Base-by-base conservation (phyloP, 1,140 invertebrate genomes). In the Euborellia annulipes region DNA sequence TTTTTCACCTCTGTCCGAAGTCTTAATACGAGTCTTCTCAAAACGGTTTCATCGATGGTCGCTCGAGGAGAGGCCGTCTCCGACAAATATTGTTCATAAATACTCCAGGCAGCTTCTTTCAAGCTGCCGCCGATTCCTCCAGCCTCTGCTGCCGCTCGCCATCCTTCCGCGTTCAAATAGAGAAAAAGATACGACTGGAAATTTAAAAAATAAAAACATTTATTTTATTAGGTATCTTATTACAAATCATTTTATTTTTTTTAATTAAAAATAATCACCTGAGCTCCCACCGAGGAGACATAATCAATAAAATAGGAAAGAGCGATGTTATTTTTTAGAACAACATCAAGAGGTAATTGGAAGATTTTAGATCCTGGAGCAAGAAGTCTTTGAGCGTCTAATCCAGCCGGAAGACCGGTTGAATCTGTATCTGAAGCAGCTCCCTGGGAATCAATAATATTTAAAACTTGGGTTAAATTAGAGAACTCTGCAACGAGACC, bases 231-330 rank as follows among this genome's bases (percentile, higher is more conserved):
- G 23, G 23, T 11, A 27, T 6, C n/a, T n/a, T 27, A 27, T 27
- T 27, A 27, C n/a, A 27, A 27, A 27, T 27, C 4, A 6, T 27
- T 27, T 27, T 27, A 27, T 27, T 27, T 27, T n/a, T n/a, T n/a
- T n/a, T n/a, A n/a, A n/a, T n/a, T n/a, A n/a, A n/a, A n/a, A n/a
- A n/a, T n/a, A n/a, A n/a, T n/a, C n/a, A 27, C 23, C 23, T 86
- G 80, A 14, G 76, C 75, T 45, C 73, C 76, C 48, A 82, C 72
- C 48, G 66, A 70, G 11, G 73, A 76, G 67, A 88, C 80, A 55
- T 78, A 88, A 62, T 88, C 83, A 56, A 85, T 79, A 54, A 88
- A 88, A 56, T 83, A 82, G 27, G 81, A 78, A 0, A 89, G 59
- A 3, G 82, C 83, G 36, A 84, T 71, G 52, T 79, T 82, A 59